Evolutionary conservation across 1,140 invertebrate genomes (phyloP), one percentile per base, ranked within the genome.

Genomic region (Araneus ventricosus): DNA sequence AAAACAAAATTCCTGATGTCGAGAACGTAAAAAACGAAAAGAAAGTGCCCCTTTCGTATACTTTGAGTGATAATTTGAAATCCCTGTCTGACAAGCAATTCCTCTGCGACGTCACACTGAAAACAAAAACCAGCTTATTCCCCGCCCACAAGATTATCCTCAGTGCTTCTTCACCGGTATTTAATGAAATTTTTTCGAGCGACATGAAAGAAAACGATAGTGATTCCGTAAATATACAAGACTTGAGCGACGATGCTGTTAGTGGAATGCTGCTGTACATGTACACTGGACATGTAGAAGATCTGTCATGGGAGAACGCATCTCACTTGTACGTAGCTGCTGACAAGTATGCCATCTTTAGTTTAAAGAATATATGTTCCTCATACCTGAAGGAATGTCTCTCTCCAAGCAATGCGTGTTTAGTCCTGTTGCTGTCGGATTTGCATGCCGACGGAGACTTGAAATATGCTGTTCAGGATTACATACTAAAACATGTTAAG

Each of bases 61-160:
- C 4, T 34, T 17, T 75, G 27, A 37, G 4, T 3, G 67, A 34
- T 30, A 30, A 34, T 17, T 1, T 75, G 0, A 30, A 4, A 20
- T 75, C 10, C 34, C 20, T 75, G 30, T 75, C 3, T 30, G 10
- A 14, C 67, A 0, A 30, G 8, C 8, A 34, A 0, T 17, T 37
- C 30, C 30, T 82, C 2, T 27, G 94, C 1, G 95, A 95, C 90
- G 95, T 95, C 61, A 95, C 88, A 17, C 95, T 95, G 3, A 80
- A 92, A 37, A 45, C 41, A 8, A 45, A 6, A 0, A 6, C 4
- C 41, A 45, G 5, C 2, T 1, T 45, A 8, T 45, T 45, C 10
- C 41, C 41, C 10, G 41, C 41, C 41, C 41, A 45, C 41, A 45
- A 45, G 10, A 6, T 45, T 45, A 45, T 45, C 10, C 41, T 45